A percentile compares a stretch with the other conserved stretches of the same genome.
phyloP scores from a whole-genome alignment of 2,797 vertebrate species.

The Periophthalmus magnuspinnatus region DNA sequence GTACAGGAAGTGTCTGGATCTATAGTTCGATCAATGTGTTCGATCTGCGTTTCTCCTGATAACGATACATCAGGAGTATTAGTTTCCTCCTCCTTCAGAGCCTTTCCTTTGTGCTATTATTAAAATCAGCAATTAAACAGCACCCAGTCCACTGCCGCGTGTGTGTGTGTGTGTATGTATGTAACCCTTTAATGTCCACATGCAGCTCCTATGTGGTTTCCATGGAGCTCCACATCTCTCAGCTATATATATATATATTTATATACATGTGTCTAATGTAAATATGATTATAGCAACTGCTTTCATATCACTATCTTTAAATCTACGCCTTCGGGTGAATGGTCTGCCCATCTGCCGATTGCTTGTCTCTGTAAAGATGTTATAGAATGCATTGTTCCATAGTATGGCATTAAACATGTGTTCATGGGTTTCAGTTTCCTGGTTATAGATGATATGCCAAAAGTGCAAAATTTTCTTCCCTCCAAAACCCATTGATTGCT shows the following conservation, averaged over 20 bases:
- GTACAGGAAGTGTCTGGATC: constrained; percentile 5
- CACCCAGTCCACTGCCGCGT: not conserved
- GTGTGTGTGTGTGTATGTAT: constrained; percentile 12
- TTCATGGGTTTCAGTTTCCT: too few relatives aligned
- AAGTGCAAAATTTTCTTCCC: too few relatives aligned
- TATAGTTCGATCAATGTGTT: not conserved
- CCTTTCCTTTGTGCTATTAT: constrained; percentile 4
- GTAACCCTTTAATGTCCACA: not conserved
- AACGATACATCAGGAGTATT: constrained; percentile 11
- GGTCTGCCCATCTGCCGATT: too few relatives aligned
- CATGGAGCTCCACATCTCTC: constrained; percentile 1
- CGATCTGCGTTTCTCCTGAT: not conserved
- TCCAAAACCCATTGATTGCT: too few relatives aligned
- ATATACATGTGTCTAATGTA: constrained; percentile 1
- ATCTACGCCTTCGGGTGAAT: not conserved
- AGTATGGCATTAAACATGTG: too few relatives aligned
- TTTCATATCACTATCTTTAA: not conserved
- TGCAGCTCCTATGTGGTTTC: not conserved
- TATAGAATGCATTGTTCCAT: too few relatives aligned
- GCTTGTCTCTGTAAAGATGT: too few relatives aligned
- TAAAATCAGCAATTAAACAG: not conserved
- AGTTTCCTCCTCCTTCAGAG: not conserved
- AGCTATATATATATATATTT: constrained; percentile 7
- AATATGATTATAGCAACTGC: not conserved
- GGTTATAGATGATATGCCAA: too few relatives aligned